Conservation (phyloP, 2,797 vertebrate species). For the Scleropages formosus region DNA sequence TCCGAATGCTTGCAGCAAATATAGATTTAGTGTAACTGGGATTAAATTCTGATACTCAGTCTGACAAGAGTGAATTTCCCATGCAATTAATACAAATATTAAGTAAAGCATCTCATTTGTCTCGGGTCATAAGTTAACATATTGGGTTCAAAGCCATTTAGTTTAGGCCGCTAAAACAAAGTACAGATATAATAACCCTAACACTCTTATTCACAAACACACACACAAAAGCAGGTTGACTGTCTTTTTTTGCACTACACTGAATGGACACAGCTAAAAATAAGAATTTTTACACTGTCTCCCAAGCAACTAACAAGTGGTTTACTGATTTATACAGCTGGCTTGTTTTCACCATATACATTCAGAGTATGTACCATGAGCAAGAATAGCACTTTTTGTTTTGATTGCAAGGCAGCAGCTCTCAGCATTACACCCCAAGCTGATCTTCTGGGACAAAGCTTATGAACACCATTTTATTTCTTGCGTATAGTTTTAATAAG, state of each 20-base stretch:
- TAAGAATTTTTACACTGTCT: not conserved
- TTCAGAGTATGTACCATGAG: no score
- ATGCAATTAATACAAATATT: not conserved
- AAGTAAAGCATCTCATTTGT: constrained; percentile 6
- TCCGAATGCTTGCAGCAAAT: constrained; percentile 3
- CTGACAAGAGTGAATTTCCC: not conserved
- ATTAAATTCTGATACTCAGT: not conserved
- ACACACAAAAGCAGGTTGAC: not conserved
- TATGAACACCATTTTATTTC: not conserved
- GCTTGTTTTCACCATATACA: no score
- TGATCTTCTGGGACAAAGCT: not conserved
- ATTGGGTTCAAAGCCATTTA: constrained; percentile 11
- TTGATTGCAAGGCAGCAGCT: no score
- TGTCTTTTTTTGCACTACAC: no score
- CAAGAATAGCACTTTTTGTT: no score
- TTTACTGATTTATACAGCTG: no score
- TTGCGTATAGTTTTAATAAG: not conserved
- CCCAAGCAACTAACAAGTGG: no score
- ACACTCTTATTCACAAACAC: not conserved
- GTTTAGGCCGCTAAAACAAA: constrained; percentile 1
- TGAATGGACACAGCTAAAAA: not conserved
- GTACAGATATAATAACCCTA: not conserved
- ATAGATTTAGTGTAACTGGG: not conserved
- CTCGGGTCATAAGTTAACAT: constrained; percentile 7
- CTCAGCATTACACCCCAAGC: no score